Evolutionary conservation across 2,797 vertebrate genomes (phyloP).

Genomic region (Gymnothorax reevesii): DNA sequence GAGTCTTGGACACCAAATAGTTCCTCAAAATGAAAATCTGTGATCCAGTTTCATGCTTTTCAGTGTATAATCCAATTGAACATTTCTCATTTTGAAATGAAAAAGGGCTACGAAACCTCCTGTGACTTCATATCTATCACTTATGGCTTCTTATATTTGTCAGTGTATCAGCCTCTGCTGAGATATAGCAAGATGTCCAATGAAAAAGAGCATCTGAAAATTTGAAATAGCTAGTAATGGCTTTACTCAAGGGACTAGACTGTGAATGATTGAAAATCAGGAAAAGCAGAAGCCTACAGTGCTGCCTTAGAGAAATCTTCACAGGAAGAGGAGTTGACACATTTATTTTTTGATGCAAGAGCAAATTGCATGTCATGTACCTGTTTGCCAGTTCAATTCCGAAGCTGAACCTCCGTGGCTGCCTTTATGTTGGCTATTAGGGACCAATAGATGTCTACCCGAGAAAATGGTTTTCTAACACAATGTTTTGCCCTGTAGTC

Average conservation of each 20-base stretch:
- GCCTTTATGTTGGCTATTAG: conserved; percentile 1
- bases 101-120: background rate
- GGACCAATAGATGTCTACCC: background rate
- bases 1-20: no score
- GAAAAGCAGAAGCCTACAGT: background rate
- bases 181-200: background rate
- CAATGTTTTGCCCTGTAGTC: background rate
- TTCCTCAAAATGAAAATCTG: no score
- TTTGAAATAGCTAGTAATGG: background rate
- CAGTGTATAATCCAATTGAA: background rate
- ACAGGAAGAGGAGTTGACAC: background rate
- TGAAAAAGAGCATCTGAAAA: background rate
- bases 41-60: background rate
- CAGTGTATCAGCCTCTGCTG: background rate
- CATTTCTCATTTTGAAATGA: background rate
- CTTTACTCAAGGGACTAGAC: background rate
- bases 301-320: background rate
- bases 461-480: background rate
- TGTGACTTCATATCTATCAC: background rate
- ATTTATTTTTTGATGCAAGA: background rate
- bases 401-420: background rate
- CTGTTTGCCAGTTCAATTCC: background rate
- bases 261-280: conserved; percentile 7
- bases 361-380: background rate
- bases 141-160: background rate